A percentile compares a stretch with the other conserved stretches of the same genome.
Conservation (phyloP, 2,113 vertebrate genomes). For the Lasiurus borealis region DNA sequence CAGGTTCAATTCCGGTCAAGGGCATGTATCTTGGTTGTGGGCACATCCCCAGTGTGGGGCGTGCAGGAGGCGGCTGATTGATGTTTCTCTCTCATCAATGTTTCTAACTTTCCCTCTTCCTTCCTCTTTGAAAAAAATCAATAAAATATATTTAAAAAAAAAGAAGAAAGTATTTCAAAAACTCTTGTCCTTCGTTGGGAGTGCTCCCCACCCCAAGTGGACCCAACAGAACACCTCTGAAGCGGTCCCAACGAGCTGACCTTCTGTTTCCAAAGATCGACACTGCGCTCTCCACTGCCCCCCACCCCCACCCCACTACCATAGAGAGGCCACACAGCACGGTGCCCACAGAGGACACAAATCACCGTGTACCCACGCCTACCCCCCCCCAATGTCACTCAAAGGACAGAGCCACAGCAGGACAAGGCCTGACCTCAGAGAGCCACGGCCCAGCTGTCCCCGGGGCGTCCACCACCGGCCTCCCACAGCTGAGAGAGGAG, state of each 20-base stretch:
- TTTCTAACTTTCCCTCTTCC: no score
- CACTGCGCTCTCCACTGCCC: background rate
- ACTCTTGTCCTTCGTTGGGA: background rate
- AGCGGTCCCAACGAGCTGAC: background rate
- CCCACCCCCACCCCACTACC: background rate
- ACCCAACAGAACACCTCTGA: background rate
- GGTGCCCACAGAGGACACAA: background rate
- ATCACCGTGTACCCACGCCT: background rate
- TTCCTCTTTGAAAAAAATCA: no score
- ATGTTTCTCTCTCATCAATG: no score
- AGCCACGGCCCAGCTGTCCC: background rate
- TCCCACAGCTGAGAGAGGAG: background rate
- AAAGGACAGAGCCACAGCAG: no score
- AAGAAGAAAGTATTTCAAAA: background rate
- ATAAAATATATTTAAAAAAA: no score
- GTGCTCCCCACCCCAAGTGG: background rate
- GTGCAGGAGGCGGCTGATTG: no score
- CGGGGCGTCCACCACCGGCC: background rate
- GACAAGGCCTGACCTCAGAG: background rate
- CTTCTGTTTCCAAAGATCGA: background rate
- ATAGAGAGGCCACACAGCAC: background rate
- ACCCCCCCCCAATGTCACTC: background rate
- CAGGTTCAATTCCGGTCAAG: no score
- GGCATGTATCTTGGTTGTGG: no score
- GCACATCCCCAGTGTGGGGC: no score